phyloP scores from a whole-genome alignment of 2,797 vertebrate genomes.

The Enteromius radiatus region DNA sequence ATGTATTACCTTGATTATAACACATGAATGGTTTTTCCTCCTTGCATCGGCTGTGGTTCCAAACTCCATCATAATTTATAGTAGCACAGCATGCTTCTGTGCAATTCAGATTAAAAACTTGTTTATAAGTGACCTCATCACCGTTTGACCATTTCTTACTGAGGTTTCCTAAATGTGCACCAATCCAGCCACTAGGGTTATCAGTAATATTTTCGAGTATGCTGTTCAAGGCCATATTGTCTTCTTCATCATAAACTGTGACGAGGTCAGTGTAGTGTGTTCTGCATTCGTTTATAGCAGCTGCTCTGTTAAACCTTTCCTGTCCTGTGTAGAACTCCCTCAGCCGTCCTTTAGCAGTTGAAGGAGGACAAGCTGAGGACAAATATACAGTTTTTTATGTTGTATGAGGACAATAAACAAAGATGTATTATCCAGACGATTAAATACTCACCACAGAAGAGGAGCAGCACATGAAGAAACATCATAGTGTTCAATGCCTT shows the following conservation, averaged over 20 bases:
- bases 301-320: too few species aligned
- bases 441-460: not conserved
- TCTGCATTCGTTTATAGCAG: not conserved
- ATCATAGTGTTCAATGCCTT: not conserved
- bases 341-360: not conserved
- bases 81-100: too few species aligned
- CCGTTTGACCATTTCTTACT: too few species aligned
- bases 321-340: not conserved
- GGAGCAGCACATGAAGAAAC: not conserved
- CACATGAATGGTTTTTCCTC: slow-evolving; percentile 44
- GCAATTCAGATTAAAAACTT: too few species aligned
- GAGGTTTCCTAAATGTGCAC: too few species aligned
- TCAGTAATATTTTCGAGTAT: accelerated
- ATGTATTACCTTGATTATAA: slow-evolving; percentile 54
- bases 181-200: too few species aligned
- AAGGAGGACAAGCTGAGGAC: not conserved
- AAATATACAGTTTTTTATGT: not conserved
- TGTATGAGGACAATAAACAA: not conserved
- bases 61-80: too few species aligned
- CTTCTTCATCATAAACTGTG: not conserved
- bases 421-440: not conserved
- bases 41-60: too few species aligned
- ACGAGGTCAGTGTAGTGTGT: not conserved
- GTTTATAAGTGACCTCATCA: too few species aligned
- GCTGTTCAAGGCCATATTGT: not conserved